A percentile compares a stretch with the other conserved stretches of the same genome.
Conservation (phyloP, 2,113 vertebrate species). For the Circaetus cinerascens region DNA sequence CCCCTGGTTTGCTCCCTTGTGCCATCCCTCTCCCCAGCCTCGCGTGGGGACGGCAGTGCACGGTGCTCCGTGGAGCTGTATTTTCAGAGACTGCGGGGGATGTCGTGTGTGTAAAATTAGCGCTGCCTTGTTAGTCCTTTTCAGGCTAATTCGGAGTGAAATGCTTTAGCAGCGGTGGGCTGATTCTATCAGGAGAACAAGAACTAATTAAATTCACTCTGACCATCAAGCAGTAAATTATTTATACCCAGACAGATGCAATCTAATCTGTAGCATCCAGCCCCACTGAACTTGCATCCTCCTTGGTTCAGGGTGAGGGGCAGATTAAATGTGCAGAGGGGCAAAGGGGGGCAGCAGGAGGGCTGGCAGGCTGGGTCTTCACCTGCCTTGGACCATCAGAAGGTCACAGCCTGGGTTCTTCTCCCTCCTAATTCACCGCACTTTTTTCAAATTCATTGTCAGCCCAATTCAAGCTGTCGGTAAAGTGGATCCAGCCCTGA, state of each 20-base stretch:
- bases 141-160: conserved; percentile 83
- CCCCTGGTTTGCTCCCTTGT: fast-evolving
- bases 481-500: background rate
- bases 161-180: conserved; percentile 78
- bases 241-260: conserved; percentile 80
- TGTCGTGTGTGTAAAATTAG: conserved; percentile 73
- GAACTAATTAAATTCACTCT: conserved; percentile 79
- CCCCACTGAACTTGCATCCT: conserved; percentile 13
- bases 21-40: background rate
- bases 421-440: fast-evolving
- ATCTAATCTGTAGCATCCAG: conserved; percentile 68
- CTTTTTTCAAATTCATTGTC: background rate
- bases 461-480: background rate
- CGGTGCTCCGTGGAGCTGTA: background rate
- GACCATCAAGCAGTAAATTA: conserved; percentile 81
- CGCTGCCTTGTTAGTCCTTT: conserved; percentile 77
- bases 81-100: conserved; percentile 69
- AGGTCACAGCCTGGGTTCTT: background rate
- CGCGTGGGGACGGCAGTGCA: fast-evolving
- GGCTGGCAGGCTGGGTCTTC: background rate
- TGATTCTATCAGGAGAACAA: conserved; percentile 83
- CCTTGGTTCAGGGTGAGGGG: background rate
- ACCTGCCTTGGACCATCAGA: background rate
- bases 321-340: background rate
- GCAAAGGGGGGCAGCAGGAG: too few species aligned